Evolutionary conservation across 2,113 vertebrate genomes (phyloP).

Genomic region (Albula goreensis): DNA sequence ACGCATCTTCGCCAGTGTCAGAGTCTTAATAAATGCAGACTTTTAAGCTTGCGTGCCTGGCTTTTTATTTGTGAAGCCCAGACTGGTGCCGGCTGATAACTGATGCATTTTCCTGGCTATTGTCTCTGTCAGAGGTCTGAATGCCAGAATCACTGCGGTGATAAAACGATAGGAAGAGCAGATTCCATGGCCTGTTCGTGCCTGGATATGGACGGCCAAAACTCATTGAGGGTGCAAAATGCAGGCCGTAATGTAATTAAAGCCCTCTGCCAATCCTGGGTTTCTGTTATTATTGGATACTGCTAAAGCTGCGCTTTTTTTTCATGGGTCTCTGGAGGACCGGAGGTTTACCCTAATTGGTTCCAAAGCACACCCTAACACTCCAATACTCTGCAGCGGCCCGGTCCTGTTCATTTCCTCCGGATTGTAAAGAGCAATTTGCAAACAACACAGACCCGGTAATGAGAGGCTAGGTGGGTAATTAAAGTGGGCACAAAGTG

Average conservation of each 20-base stretch:
- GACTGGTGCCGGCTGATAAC: neutral
- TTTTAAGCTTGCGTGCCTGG: no score
- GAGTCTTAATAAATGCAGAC: no score
- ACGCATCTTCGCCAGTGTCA: no score
- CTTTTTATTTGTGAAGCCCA: neutral
- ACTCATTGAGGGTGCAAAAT: slow-evolving; percentile 67
- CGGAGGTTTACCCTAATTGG: slow-evolving; percentile 70
- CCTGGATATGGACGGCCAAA: slow-evolving; percentile 70
- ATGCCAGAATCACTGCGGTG: neutral
- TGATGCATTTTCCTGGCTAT: neutral
- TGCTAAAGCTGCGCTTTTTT: slow-evolving; percentile 66
- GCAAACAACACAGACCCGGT: slow-evolving; percentile 84
- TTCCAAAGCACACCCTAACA: slow-evolving; percentile 79
- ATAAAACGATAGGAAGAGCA: slow-evolving; percentile 58
- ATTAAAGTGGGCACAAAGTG: slow-evolving; percentile 86
- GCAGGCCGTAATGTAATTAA: slow-evolving; percentile 73
- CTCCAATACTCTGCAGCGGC: slow-evolving; percentile 67
- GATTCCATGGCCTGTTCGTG: slow-evolving; percentile 56
- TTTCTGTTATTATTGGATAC: slow-evolving; percentile 73
- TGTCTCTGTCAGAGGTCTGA: neutral
- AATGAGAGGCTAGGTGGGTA: slow-evolving; percentile 85
- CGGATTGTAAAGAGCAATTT: slow-evolving; percentile 79
- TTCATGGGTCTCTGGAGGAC: slow-evolving; percentile 63
- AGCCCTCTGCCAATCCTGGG: slow-evolving; percentile 57
- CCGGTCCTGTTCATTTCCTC: slow-evolving; percentile 74